phyloP scores from a whole-genome alignment of 2,888 invertebrate genomes.

The Papilio gigon region DNA sequence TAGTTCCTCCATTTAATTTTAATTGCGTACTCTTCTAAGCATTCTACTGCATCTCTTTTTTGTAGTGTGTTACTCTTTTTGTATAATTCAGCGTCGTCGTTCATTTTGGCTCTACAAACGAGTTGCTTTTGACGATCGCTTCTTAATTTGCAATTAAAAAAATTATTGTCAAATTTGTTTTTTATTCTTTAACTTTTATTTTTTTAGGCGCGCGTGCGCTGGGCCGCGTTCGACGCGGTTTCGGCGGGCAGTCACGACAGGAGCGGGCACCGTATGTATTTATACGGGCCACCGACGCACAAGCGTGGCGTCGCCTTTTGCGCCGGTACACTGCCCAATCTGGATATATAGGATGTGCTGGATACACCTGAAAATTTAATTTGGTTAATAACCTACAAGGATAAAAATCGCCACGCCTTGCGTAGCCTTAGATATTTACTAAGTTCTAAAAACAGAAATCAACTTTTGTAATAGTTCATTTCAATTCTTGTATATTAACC shows the following conservation, averaged over 20 bases:
- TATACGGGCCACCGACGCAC: slow-evolving; percentile 65
- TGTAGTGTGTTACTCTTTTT: slow-evolving; percentile 86
- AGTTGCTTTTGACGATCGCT: slow-evolving; percentile 39
- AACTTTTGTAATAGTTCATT: neutral
- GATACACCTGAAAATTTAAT: slow-evolving; percentile 35
- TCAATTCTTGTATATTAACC: too few relatives aligned
- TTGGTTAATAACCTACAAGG: neutral
- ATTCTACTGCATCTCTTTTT: slow-evolving; percentile 80
- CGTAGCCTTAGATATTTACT: neutral
- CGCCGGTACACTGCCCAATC: slow-evolving; percentile 47
- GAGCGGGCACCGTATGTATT: slow-evolving; percentile 66
- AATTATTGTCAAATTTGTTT: slow-evolving; percentile 43
- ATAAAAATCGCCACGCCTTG: neutral
- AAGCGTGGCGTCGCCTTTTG: slow-evolving; percentile 50
- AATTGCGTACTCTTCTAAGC: slow-evolving; percentile 84
- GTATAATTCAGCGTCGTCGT: slow-evolving; percentile 87
- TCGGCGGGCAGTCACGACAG: slow-evolving; percentile 64
- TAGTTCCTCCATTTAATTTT: slow-evolving; percentile 81
- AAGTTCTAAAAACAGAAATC: neutral
- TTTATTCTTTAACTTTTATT: slow-evolving; percentile 42
- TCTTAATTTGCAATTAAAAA: slow-evolving; percentile 35
- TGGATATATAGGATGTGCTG: slow-evolving; percentile 30
- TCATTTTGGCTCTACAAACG: slow-evolving; percentile 56
- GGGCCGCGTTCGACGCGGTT: slow-evolving; percentile 66
- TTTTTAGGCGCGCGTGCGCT: slow-evolving; percentile 60